Percentiles rank a stretch among this genome's conserved stretches.
phyloP scores from a whole-genome alignment of 1,140 invertebrate genomes.

The Telenomus remus region DNA sequence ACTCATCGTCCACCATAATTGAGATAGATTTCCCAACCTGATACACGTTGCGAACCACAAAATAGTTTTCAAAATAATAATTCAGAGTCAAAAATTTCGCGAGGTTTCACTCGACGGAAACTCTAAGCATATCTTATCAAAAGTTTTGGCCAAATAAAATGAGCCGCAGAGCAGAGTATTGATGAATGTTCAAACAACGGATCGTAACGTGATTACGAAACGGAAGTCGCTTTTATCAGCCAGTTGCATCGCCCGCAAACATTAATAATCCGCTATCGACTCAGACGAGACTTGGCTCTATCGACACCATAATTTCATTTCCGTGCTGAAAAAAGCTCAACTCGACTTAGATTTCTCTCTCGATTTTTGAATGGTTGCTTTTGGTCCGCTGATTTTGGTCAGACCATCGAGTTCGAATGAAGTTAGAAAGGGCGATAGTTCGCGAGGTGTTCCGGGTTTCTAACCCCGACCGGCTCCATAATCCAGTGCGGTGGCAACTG shows the following conservation, averaged over 20 bases:
- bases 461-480: slow-evolving; percentile 71
- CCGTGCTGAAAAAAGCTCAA: slow-evolving; percentile 39
- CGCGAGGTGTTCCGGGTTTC: slow-evolving; percentile 66
- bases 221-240: slow-evolving; percentile 60
- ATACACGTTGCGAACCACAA: no score
- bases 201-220: slow-evolving; percentile 63
- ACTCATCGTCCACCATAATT: no score
- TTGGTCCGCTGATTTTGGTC: slow-evolving; percentile 36
- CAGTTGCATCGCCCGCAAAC: slow-evolving; percentile 67
- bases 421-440: slow-evolving; percentile 56
- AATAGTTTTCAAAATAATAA: no score
- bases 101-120: no score
- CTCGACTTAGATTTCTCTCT: slow-evolving; percentile 3
- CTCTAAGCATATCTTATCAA: no score
- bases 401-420: slow-evolving; percentile 62
- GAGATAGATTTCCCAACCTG: no score
- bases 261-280: slow-evolving; percentile 71
- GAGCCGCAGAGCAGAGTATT: slow-evolving; percentile 15
- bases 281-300: slow-evolving; percentile 46
- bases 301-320: slow-evolving; percentile 40
- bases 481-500: slow-evolving; percentile 76
- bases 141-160: slow-evolving; percentile 7
- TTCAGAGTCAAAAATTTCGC: no score
- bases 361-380: no score
- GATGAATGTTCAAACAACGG: slow-evolving; percentile 44